Conservation (phyloP, 2,888 invertebrate species). For the Rhingia campestris region DNA sequence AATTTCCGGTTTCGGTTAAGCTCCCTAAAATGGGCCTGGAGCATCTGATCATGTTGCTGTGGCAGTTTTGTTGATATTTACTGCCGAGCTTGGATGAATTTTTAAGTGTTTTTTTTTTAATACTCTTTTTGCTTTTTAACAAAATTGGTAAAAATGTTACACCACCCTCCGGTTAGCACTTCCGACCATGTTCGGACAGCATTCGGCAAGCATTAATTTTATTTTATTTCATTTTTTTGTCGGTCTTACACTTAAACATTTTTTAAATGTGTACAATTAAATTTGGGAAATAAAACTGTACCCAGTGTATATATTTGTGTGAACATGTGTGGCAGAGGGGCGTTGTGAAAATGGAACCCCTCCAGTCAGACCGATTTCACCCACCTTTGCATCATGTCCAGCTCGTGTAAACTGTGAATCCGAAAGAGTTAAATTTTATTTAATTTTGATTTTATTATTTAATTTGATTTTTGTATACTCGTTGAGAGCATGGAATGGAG, state of each 20-base stretch:
- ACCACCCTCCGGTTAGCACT: conserved; percentile 45
- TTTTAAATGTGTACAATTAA: conserved; percentile 62
- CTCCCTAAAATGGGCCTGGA: conserved; percentile 30
- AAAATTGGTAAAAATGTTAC: conserved; percentile 58
- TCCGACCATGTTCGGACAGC: conserved; percentile 59
- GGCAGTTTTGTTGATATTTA: conserved; percentile 46
- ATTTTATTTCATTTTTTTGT: conserved; percentile 5
- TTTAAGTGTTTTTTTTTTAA: conserved; percentile 36
- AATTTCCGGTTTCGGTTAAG: conserved; percentile 52
- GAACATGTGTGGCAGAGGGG: neutral
- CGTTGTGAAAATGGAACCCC: conserved; percentile 21
- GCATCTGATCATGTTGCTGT: conserved; percentile 18
- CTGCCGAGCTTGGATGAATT: conserved; percentile 29
- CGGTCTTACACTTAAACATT: conserved; percentile 37
- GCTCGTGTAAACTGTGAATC: conserved; percentile 52
- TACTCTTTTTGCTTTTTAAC: conserved; percentile 9
- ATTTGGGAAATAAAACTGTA: conserved; percentile 38
- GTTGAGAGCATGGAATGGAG: neutral
- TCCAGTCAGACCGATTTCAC: conserved; percentile 11
- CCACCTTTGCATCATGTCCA: conserved; percentile 10
- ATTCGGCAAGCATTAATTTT: conserved; percentile 49
- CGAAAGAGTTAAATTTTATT: conserved; percentile 65
- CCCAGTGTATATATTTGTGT: too few relatives aligned
- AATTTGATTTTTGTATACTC: conserved; percentile 40
- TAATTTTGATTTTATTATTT: conserved; percentile 71